Conservation (phyloP, 2,888 invertebrate species). For the Drosophila setosimentum region DNA sequence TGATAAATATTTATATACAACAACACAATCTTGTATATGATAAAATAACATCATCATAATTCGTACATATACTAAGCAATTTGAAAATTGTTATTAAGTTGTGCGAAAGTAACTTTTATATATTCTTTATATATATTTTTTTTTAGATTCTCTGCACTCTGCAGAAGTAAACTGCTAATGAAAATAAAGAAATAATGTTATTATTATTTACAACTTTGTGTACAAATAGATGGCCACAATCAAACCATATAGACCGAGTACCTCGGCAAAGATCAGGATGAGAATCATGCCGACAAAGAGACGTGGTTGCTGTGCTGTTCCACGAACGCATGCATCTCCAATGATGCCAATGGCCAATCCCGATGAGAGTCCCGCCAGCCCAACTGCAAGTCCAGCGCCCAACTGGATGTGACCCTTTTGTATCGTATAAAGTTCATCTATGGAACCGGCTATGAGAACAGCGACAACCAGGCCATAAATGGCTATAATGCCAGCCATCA, state of each 20-base stretch:
- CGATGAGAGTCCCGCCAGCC: conserved; percentile 98
- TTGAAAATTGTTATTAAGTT: neutral
- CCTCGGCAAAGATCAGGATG: conserved; percentile 99
- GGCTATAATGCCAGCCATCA: conserved; percentile 99
- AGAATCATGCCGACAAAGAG: conserved; percentile 99
- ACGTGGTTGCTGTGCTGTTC: conserved; percentile 99
- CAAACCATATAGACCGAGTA: conserved; percentile 99
- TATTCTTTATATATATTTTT: neutral
- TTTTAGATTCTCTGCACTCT: neutral
- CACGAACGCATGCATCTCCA: conserved; percentile 99
- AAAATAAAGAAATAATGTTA: neutral
- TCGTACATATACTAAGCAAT: neutral
- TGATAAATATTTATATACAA: neutral
- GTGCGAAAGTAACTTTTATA: neutral
- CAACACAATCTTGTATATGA: neutral
- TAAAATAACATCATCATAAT: neutral
- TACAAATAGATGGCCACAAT: conserved; percentile 99
- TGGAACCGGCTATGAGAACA: conserved; percentile 96
- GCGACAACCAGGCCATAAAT: conserved; percentile 99
- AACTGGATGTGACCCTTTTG: conserved; percentile 97
- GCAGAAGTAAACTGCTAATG: neutral
- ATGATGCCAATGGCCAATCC: conserved; percentile 99
- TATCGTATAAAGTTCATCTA: conserved; percentile 88
- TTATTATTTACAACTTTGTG: conserved; percentile 88
- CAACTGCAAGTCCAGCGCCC: conserved; percentile 98